Evolutionary conservation across 2,888 invertebrate species (phyloP).

Genomic region (Euclidia mi): DNA sequence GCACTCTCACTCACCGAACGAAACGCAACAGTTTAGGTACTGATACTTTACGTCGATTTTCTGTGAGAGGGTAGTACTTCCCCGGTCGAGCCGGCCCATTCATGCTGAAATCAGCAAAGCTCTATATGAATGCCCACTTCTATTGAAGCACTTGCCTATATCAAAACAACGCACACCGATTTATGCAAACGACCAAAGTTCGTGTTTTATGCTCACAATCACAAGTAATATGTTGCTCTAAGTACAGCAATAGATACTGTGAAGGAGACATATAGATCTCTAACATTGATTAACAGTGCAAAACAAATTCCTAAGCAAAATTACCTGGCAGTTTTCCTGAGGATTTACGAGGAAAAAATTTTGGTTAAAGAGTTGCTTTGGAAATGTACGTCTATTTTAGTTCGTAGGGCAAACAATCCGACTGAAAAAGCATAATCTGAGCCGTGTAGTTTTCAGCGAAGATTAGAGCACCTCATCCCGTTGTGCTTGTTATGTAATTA

Average conservation of each 20-base stretch:
- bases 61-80: no score
- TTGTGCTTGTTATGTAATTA: no score
- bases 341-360: constrained; percentile 20
- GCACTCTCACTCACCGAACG: no score
- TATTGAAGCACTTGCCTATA: constrained; percentile 15
- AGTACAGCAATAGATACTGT: constrained; percentile 37
- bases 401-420: not conserved
- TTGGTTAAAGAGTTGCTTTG: constrained; percentile 2
- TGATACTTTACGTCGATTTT: no score
- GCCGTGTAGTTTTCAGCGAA: no score
- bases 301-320: constrained; percentile 33
- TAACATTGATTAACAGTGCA: constrained; percentile 44
- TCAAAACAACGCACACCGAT: constrained; percentile 35
- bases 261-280: constrained; percentile 47
- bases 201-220: constrained; percentile 28
- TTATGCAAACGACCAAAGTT: constrained; percentile 49
- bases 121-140: no score
- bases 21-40: no score
- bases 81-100: no score
- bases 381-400: not conserved
- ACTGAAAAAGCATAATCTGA: no score
- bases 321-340: constrained; percentile 32
- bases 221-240: constrained; percentile 38
- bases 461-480: no score
- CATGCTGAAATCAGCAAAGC: no score